Percentiles rank a stretch among this genome's conserved stretches.
phyloP scores from a whole-genome alignment of 1,140 invertebrate genomes.

The Eueides isabella region DNA sequence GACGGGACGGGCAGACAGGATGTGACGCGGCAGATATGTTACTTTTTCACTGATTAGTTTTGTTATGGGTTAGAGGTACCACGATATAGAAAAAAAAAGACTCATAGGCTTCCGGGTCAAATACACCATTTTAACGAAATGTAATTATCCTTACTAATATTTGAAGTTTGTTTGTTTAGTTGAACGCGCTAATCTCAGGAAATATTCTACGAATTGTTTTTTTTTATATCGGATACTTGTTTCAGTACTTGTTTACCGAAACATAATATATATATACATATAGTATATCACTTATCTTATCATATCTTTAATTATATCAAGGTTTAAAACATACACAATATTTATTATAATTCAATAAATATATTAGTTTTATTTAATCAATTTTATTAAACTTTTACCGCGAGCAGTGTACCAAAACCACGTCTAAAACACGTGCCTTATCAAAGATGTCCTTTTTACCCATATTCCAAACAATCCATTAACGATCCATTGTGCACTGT shows the following conservation, averaged over 20 bases:
- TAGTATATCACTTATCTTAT: too few species aligned
- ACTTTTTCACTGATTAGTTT: slow-evolving; percentile 30
- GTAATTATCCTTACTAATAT: too few species aligned
- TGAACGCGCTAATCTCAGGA: too few species aligned
- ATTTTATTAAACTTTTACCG: background rate
- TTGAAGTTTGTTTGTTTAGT: background rate
- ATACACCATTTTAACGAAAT: background rate
- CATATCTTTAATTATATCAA: too few species aligned
- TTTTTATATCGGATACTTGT: too few species aligned
- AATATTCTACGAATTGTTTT: too few species aligned
- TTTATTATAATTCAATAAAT: too few species aligned
- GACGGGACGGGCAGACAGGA: slow-evolving; percentile 33
- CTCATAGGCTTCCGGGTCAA: background rate
- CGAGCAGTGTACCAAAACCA: slow-evolving; percentile 7
- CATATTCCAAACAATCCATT: slow-evolving; percentile 55
- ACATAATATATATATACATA: too few species aligned
- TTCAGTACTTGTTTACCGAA: too few species aligned
- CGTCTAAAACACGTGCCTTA: slow-evolving; percentile 49
- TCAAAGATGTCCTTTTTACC: slow-evolving; percentile 59
- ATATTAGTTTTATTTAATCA: background rate
- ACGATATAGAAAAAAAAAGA: slow-evolving; percentile 8
- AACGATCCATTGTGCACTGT: slow-evolving; percentile 53
- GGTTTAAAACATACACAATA: too few species aligned
- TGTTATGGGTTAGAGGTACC: slow-evolving; percentile 20
- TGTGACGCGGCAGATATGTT: slow-evolving; percentile 32